Base-by-base conservation (phyloP, 2,888 invertebrate species). In the Neoascia interrupta region DNA sequence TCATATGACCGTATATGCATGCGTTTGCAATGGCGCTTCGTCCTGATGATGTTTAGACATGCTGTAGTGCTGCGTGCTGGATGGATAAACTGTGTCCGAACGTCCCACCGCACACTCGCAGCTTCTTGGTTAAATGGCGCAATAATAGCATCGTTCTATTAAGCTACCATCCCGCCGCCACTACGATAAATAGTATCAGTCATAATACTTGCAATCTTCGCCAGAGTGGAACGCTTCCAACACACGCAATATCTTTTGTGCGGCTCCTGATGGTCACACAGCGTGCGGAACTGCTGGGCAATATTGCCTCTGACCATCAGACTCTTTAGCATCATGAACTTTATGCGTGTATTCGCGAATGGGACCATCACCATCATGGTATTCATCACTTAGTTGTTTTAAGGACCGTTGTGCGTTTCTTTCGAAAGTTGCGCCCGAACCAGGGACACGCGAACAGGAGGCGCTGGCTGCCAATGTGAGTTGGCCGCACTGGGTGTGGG, bases 161-260 rank as follows among this genome's bases (percentile, higher is more conserved):
- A 66, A 66, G 79, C 73, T 79, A 73, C 72, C 79, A 79, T 79
- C 79, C 72, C 61, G 66, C 72, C 61, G 66, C 64, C 64, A 61
- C 73, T 60, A 73, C 73, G 79, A 79, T 79, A 79, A 79, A 79
- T 79, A 79, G 73, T 54, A 66, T 73, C 66, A 73, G 72, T 73
- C 73, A 79, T 61, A 79, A 66, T 66, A 64, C 61, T 58, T 72
- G 49, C 79, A 73, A 66, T 61, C 54, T 60, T 73, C 47, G 66
- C 31, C 37, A 37, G 39, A 41, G 64, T 51, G 39, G 43, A 69
- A 49, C 54, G 51, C 49, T 18, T 5, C 11, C n/a, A 10, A 43
- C 37, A 63, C 11, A 60, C 53, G 21, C 49, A n/a, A n/a, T n/a
- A 60, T 66, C 66, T 79, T 79, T 74, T 66, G 37, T 66, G 60